phyloP scores from a whole-genome alignment of 2,113 vertebrate genomes.

The Rafetus swinhoei region DNA sequence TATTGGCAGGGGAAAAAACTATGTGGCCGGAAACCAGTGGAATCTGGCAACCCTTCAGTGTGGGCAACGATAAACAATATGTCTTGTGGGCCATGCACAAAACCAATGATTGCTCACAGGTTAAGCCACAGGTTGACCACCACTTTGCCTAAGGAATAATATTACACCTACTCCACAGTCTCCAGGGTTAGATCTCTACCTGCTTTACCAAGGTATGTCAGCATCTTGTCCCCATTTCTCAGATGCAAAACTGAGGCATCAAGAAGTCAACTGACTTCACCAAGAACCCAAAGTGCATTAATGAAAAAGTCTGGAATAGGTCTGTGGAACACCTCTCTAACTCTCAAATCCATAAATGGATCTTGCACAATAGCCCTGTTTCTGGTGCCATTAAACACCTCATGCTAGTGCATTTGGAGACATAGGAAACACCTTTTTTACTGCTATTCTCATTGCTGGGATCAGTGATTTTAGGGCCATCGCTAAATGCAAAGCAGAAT shows the following conservation, averaged over 20 bases:
- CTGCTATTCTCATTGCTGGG: not conserved
- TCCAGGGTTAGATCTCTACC: not conserved
- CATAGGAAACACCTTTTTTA: not conserved
- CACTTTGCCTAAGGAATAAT: not conserved
- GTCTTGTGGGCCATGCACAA: no score
- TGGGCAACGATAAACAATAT: no score
- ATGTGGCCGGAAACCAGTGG: no score
- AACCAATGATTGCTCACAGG: no score
- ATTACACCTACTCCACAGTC: accelerated
- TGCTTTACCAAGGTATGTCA: not conserved
- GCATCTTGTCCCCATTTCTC: not conserved
- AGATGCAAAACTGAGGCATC: not conserved
- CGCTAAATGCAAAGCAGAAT: not conserved
- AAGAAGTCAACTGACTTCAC: no score
- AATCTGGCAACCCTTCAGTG: no score
- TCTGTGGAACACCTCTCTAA: not conserved
- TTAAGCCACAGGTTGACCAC: no score
- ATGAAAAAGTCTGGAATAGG: not conserved
- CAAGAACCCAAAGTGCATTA: not conserved
- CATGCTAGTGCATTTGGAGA: not conserved
- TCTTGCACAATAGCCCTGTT: not conserved
- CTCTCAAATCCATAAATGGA: no score
- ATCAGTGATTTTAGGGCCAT: not conserved
- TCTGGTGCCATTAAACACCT: not conserved
- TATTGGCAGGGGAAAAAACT: no score